Conservation (phyloP, 1,140 invertebrate genomes). For the Carcinoscorpius rotundicauda region DNA sequence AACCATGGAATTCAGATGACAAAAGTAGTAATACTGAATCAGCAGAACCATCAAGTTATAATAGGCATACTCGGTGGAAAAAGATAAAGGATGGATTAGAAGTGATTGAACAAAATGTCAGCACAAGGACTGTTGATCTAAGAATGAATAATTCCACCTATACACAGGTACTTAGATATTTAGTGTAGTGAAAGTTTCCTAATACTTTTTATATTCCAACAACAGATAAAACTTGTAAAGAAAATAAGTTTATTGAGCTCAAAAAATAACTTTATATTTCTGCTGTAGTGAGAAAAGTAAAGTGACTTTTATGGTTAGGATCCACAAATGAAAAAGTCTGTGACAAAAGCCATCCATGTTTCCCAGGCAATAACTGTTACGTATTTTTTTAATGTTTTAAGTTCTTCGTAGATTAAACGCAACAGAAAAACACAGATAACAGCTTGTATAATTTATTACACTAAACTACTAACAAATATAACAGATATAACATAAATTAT, state of each 20-base stretch:
- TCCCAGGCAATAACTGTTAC: too few relatives aligned
- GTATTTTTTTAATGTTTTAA: too few relatives aligned
- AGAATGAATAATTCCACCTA: slow-evolving; percentile 10
- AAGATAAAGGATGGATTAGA: neutral
- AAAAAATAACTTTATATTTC: neutral
- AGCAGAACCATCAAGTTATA: slow-evolving; percentile 10
- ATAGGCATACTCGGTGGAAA: slow-evolving; percentile 1
- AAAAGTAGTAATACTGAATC: neutral
- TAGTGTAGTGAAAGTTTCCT: neutral
- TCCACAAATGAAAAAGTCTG: too few relatives aligned
- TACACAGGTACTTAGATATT: slow-evolving; percentile 12
- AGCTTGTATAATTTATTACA: too few relatives aligned
- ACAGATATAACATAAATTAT: too few relatives aligned
- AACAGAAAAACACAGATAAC: too few relatives aligned
- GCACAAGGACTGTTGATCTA: neutral
- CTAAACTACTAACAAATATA: too few relatives aligned
- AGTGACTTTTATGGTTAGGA: too few relatives aligned
- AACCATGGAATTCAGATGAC: slow-evolving; percentile 26
- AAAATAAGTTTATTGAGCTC: neutral
- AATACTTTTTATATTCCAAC: neutral
- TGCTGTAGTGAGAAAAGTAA: too few relatives aligned
- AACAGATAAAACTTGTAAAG: neutral
- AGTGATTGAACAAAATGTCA: slow-evolving; percentile 3
- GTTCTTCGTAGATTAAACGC: too few relatives aligned
- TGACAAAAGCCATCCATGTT: too few relatives aligned